Evolutionary conservation across 2,888 invertebrate species (phyloP), one percentile per base, ranked within the genome.

Genomic region (Netelia inedita): DNA sequence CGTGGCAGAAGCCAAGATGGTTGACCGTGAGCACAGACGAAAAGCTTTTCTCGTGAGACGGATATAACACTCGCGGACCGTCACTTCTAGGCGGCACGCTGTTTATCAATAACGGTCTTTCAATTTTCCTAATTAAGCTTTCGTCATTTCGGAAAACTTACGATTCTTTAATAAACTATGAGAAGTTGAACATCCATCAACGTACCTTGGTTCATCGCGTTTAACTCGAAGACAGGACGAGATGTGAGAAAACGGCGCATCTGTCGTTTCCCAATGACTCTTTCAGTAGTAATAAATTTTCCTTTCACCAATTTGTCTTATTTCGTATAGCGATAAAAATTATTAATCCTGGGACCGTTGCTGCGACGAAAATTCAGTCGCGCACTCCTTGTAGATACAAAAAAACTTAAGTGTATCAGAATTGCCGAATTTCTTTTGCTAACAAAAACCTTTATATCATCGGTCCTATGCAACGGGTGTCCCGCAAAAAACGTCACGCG

Each of bases 1-100:
- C 93, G 93, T 93, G 92, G 90, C 88, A 92, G 90, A 91, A 93
- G 92, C 91, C 93, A 92, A 87, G 87, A 89, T 90, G 87, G 86
- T 89, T 85, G 88, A 92, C 92, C 93, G 93, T 93, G 93, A 92
- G 91, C 88, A 90, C 92, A 92, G 92, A 91, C 92, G 89, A 88
- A 88, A 85, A 82, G 88, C 55, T 84, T 90, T 86, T 89, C 89
- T 91, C 89, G 85, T 87, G 88, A 92, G 85, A 90, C 92, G 91
- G 91, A 50, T 41, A 61, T 11, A 28, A 86, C 59, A 86, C 23
- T 79, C 82, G 79, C 68, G 53, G 61, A 83, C 59, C 74, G 78
- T 65, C 71, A 79, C 79, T 79, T 73, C 73, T 50, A 69, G 57
- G 35, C 66, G 43, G 72, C 79, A 69, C 78, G 69, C 69, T 41